phyloP scores from a whole-genome alignment of 2,113 vertebrate genomes.

The Rhynchomys soricoides region DNA sequence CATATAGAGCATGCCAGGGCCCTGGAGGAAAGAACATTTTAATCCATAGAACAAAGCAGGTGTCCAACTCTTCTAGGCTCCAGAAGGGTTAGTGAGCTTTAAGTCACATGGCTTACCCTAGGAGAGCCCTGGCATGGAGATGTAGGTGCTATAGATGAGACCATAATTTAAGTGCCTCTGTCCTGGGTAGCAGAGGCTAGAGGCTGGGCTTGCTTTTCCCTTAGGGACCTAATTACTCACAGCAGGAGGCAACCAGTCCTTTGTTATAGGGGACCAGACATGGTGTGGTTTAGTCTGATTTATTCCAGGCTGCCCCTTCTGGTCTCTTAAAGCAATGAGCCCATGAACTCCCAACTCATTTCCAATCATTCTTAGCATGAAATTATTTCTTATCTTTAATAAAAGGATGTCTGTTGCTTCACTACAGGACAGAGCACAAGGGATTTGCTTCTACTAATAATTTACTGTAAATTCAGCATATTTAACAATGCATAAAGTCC shows the following conservation, averaged over 20 bases:
- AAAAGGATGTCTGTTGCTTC: not conserved
- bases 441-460: constrained; percentile 16
- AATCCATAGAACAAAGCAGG: not conserved
- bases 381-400: not conserved
- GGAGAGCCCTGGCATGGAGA: not conserved
- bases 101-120: not conserved
- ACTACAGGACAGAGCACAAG: not conserved
- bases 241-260: not conserved
- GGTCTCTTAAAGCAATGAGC: not conserved
- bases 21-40: not conserved
- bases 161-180: not conserved
- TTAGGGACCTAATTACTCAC: not conserved
- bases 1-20: not conserved
- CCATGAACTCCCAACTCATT: not conserved
- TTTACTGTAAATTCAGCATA: not conserved
- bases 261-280: not conserved
- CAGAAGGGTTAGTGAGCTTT: not conserved
- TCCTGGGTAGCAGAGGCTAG: too few species aligned
- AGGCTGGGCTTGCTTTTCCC: too few species aligned
- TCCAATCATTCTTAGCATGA: not conserved
- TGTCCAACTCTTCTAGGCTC: not conserved
- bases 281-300: not conserved
- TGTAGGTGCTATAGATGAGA: not conserved
- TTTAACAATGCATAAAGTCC: not conserved
- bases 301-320: not conserved